phyloP scores from a whole-genome alignment of 2,888 invertebrate genomes.

The Ichneumon xanthorius region DNA sequence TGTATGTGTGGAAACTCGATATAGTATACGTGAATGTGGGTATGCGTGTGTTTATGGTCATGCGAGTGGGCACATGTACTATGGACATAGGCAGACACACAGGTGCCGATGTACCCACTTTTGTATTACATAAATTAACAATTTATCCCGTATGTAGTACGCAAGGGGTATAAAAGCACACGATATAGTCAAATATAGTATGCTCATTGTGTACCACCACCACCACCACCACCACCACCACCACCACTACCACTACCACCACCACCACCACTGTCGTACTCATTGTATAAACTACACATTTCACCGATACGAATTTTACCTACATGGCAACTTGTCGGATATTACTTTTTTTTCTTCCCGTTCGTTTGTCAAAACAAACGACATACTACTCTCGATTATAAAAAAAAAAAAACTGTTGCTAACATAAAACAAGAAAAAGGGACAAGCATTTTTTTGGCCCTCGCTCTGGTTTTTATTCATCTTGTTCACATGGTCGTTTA shows the following conservation, averaged over 20 bases:
- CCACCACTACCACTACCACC: slow-evolving; percentile 63
- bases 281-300: slow-evolving; percentile 85
- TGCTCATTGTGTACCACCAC: slow-evolving; percentile 50
- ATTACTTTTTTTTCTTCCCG: slow-evolving; percentile 43
- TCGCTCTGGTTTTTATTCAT: slow-evolving; percentile 41
- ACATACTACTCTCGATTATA: too few relatives aligned
- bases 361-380: neutral
- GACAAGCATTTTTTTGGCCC: slow-evolving; percentile 55
- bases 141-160: slow-evolving; percentile 39
- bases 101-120: slow-evolving; percentile 31
- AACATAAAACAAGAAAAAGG: slow-evolving; percentile 42
- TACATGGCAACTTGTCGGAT: slow-evolving; percentile 74
- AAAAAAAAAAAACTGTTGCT: neutral
- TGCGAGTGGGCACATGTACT: slow-evolving; percentile 69
- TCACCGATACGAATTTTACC: slow-evolving; percentile 77
- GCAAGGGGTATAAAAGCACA: slow-evolving; percentile 71
- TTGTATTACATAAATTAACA: slow-evolving; percentile 37
- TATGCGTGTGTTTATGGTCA: slow-evolving; percentile 67
- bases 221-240: slow-evolving; percentile 32
- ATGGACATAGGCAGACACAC: slow-evolving; percentile 49
- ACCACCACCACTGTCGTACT: slow-evolving; percentile 81
- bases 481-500: slow-evolving; percentile 62
- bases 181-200: slow-evolving; percentile 61
- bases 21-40: slow-evolving; percentile 74
- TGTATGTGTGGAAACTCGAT: slow-evolving; percentile 83